Evolutionary conservation across 2,797 vertebrate genomes (phyloP).

Genomic region (Intellagama lesueurii): DNA sequence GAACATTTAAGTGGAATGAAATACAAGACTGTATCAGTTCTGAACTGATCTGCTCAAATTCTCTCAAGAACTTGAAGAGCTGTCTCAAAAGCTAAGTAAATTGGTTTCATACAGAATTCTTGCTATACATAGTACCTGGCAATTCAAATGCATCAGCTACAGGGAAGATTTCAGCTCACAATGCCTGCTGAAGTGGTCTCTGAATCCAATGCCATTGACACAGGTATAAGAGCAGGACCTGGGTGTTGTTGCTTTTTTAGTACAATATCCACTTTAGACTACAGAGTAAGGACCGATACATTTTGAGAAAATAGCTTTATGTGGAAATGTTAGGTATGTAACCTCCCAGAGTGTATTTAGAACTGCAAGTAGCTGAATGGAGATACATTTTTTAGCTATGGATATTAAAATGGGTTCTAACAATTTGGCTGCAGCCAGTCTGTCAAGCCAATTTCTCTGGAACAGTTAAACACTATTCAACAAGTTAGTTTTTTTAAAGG

Average conservation of each 20-base stretch:
- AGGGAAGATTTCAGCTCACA: neutral
- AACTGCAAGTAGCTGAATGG: constrained; percentile 26
- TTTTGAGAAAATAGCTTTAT: constrained; percentile 6
- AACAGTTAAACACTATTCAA: constrained; percentile 28
- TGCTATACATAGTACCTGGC: neutral
- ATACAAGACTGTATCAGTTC: neutral
- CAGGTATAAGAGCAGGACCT: neutral
- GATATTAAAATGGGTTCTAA: constrained; percentile 13
- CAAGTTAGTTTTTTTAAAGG: neutral
- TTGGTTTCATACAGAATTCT: neutral
- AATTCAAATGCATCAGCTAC: constrained; percentile 19
- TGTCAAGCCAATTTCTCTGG: constrained; percentile 31
- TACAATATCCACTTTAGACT: neutral
- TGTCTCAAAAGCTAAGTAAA: constrained; percentile 25
- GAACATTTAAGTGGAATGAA: constrained; percentile 19
- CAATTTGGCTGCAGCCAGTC: constrained; percentile 6
- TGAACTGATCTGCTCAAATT: neutral
- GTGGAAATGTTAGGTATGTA: neutral
- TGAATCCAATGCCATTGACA: neutral
- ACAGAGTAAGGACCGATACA: neutral
- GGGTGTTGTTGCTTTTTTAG: neutral
- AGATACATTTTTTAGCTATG: constrained; percentile 7
- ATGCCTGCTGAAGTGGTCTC: neutral
- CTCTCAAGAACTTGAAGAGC: neutral
- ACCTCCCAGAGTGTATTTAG: constrained; percentile 19